Percentiles rank a stretch among this genome's conserved stretches.
Evolutionary conservation across 2,113 vertebrate genomes (phyloP).

Genomic region (Syngnathus floridae): DNA sequence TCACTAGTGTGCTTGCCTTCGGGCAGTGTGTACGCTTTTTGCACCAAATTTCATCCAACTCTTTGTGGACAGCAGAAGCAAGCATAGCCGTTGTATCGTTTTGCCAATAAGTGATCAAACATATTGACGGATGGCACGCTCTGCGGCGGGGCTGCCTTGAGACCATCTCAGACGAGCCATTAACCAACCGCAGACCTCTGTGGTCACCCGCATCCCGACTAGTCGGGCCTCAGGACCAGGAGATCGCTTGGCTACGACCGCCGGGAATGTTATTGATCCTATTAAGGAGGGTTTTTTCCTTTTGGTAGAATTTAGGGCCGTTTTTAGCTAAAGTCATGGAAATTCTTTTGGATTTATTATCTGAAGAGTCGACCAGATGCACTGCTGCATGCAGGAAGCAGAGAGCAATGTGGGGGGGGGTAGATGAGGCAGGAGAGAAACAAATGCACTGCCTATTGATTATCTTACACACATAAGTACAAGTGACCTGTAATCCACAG

Average conservation of each 20-base stretch:
- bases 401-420: constrained; percentile 22
- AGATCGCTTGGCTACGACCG: constrained; percentile 20
- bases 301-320: background rate
- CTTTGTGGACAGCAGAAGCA: constrained; percentile 12
- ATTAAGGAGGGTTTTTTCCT: background rate
- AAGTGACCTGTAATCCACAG: constrained; percentile 78
- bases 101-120: constrained; percentile 59
- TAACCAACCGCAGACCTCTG: constrained; percentile 56
- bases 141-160: constrained; percentile 44
- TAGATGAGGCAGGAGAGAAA: constrained; percentile 45
- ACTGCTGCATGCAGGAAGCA: constrained; percentile 27
- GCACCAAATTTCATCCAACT: constrained; percentile 64
- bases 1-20: constrained; percentile 26
- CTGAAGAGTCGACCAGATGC: constrained; percentile 29
- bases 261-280: constrained; percentile 1
- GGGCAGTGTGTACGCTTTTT: constrained; percentile 54
- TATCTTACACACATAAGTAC: constrained; percentile 77
- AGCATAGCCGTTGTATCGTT: constrained; percentile 36
- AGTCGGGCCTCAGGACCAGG: constrained; percentile 40
- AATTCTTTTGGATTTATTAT: too few species aligned
- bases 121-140: constrained; percentile 49
- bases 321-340: background rate
- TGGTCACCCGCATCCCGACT: constrained; percentile 46
- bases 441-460: constrained; percentile 77
- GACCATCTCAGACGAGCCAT: constrained; percentile 39